A percentile compares a stretch with the other conserved stretches of the same genome.
Evolutionary conservation across 2,113 vertebrate genomes (phyloP).

Genomic region (Apeltes quadracus): DNA sequence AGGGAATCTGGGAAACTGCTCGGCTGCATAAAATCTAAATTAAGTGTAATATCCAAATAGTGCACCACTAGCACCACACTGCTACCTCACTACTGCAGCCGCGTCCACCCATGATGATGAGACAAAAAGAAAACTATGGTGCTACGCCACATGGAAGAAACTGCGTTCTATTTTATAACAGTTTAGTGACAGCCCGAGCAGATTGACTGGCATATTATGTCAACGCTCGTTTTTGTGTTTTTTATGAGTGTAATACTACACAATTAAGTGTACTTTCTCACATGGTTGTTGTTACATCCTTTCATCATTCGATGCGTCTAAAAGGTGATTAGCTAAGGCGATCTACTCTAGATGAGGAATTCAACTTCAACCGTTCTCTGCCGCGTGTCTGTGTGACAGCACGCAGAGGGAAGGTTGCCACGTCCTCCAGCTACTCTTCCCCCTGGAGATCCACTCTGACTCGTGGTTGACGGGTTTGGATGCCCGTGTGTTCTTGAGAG

Average conservation of each 20-base stretch:
- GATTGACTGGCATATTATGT: not conserved
- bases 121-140: not conserved
- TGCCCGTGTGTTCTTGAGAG: not conserved
- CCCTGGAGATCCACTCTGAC: not conserved
- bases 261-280: not conserved
- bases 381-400: not conserved
- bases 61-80: not conserved
- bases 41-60: constrained; percentile 23
- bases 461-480: not conserved
- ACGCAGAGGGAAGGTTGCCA: not conserved
- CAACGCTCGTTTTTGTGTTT: not conserved
- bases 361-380: not conserved
- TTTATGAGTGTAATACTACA: not conserved
- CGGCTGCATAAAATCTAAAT: constrained; percentile 39
- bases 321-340: not conserved
- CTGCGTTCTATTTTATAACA: not conserved
- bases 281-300: not conserved
- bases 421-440: not conserved
- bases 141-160: not conserved
- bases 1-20: constrained; percentile 22
- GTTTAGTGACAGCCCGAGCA: not conserved
- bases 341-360: not conserved
- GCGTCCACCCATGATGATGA: not conserved
- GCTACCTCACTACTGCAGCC: not conserved
- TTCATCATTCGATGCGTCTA: not conserved